phyloP scores from a whole-genome alignment of 2,888 invertebrate species.

The Pardosa pseudoannulata region DNA sequence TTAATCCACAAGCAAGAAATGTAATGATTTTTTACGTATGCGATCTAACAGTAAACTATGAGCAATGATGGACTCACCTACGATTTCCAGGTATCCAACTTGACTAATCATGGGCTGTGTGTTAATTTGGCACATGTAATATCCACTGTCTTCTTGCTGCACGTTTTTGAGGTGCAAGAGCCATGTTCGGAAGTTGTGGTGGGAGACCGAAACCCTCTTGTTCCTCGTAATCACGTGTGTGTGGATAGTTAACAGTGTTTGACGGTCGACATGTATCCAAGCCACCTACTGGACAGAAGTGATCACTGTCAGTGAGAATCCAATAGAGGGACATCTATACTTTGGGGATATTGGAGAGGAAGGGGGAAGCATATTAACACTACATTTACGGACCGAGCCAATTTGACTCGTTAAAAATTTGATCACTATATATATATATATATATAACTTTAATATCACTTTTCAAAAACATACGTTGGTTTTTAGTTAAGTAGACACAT shows the following conservation, averaged over 20 bases:
- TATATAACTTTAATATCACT: no score
- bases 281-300: constrained; percentile 84
- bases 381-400: no score
- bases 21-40: no score
- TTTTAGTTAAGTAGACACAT: no score
- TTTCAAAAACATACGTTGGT: no score
- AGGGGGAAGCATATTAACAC: no score
- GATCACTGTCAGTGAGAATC: neutral
- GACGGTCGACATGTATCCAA: constrained; percentile 94
- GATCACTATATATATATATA: no score
- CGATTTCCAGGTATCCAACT: constrained; percentile 74
- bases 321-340: no score
- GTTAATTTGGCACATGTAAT: constrained; percentile 84
- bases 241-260: constrained; percentile 93
- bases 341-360: no score
- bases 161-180: constrained; percentile 73
- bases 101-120: constrained; percentile 74
- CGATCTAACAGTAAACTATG: no score
- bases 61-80: constrained; percentile 72
- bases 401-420: no score
- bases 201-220: constrained; percentile 91
- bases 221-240: constrained; percentile 94
- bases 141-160: constrained; percentile 89
- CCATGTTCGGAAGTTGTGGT: constrained; percentile 78
- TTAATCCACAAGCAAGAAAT: no score